Base-by-base conservation (phyloP, 2,113 vertebrate genomes). In the Cyprinodon tularosa region DNA sequence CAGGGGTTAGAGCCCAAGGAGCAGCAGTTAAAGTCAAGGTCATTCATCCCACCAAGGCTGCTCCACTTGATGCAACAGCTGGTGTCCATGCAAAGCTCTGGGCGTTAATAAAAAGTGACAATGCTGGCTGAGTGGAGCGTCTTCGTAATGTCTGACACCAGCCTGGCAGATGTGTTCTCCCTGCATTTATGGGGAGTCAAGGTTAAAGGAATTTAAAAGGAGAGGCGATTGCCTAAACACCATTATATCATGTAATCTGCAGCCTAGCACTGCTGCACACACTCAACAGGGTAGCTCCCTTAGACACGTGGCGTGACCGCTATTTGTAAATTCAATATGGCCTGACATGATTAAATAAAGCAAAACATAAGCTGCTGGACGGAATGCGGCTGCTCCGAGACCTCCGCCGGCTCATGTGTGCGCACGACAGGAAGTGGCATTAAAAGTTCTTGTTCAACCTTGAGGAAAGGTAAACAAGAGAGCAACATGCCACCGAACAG, bases 21-120 rank as follows among this genome's bases (percentile, higher is more conserved):
- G 86, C 48, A 48, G 85, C 77, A 90, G 93, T 92, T 93, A 93
- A 96, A 96, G 95, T 96, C 96, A 97, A 98, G 96, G 96, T 98
- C 96, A 97, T 88, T 84, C 84, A 94, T 93, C 94, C 88, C 94
- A 91, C 89, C 92, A 88, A 93, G 90, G 88, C 91, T 91, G 89
- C 85, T 89, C 80, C 86, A 88, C 87, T 91, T 94, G 95, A 96
- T 94, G 93, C 95, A 98, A 97, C 95, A 96, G 94, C 95, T 98
- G 96, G 95, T 96, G 95, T 95, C 92, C 94, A 94, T 95, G 95
- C 95, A 95, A 95, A 96, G 95, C 94, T 94, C 93, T 90, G 92
- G 86, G 88, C 87, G 90, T 92, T 95, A 94, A 95, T 94, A 93
- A 93, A 93, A 94, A 94, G 93, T 94, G 94, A 94, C 94, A 94